Percentiles rank a stretch among this genome's conserved stretches.
Evolutionary conservation across 2,888 invertebrate genomes (phyloP).

Genomic region (Agrotis puta): DNA sequence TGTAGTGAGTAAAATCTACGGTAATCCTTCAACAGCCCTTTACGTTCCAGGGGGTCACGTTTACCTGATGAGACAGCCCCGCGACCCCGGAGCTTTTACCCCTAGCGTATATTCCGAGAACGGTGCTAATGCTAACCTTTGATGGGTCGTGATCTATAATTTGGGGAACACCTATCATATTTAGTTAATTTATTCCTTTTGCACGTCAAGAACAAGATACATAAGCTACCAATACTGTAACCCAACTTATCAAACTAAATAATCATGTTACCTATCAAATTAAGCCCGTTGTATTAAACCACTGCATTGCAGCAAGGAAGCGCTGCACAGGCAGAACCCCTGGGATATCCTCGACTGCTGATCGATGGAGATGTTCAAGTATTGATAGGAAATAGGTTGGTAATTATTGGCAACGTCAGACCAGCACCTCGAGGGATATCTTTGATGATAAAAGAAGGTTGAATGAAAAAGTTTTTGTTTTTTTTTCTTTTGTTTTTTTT

Average conservation of each 20-base stretch:
- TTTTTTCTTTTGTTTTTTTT: not conserved
- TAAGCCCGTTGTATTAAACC: constrained; percentile 22
- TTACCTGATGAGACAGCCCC: no score
- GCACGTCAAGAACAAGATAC: no score
- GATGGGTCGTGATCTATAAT: no score
- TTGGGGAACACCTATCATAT: no score
- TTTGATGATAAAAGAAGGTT: not conserved
- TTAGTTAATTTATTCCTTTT: no score
- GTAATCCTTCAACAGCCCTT: no score
- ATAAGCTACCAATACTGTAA: not conserved
- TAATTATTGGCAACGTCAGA: constrained; percentile 21
- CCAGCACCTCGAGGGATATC: constrained; percentile 18
- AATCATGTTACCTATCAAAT: constrained; percentile 27
- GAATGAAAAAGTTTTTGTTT: not conserved
- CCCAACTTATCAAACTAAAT: constrained; percentile 7
- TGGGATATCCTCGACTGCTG: constrained; percentile 27
- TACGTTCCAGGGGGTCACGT: no score
- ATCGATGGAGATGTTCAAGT: constrained; percentile 17
- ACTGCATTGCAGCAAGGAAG: constrained; percentile 21
- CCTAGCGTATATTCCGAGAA: no score
- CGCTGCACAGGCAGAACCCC: constrained; percentile 12
- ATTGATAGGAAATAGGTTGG: constrained; percentile 12
- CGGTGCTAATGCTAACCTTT: no score
- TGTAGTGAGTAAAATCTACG: no score
- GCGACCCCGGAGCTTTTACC: no score